Conservation (phyloP, 2,888 invertebrate species). For the Seira ritae region DNA sequence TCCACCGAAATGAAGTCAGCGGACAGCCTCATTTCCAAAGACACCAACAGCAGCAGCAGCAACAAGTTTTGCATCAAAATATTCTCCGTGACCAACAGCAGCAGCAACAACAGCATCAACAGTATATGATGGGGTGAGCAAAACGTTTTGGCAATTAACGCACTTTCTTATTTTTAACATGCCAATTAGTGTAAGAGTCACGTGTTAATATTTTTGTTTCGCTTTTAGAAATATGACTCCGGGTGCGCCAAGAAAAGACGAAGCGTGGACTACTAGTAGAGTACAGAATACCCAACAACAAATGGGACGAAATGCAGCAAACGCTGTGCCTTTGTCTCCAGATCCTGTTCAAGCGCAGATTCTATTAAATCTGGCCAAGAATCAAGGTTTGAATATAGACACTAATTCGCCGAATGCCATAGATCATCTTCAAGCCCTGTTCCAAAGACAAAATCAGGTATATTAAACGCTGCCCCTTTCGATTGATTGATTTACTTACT, state of each 20-base stretch:
- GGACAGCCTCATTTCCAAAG: slow-evolving; percentile 72
- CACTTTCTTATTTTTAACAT: too few species aligned
- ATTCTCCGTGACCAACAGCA: slow-evolving; percentile 62
- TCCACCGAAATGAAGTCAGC: slow-evolving; percentile 61
- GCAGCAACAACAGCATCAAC: slow-evolving; percentile 57
- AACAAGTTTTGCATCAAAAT: slow-evolving; percentile 51
- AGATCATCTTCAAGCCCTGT: slow-evolving; percentile 71
- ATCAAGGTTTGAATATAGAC: slow-evolving; percentile 66
- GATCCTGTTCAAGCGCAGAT: slow-evolving; percentile 66
- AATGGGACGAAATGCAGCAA: slow-evolving; percentile 44
- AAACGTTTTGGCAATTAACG: too few species aligned
- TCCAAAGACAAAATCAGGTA: slow-evolving; percentile 70
- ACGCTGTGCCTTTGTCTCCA: slow-evolving; percentile 60
- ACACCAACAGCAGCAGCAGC: slow-evolving; percentile 66
- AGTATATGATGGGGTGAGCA: slow-evolving; percentile 44
- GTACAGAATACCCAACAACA: slow-evolving; percentile 51
- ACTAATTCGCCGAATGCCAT: slow-evolving; percentile 64
- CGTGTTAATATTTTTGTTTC: too few species aligned
- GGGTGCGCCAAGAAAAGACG: slow-evolving; percentile 60
- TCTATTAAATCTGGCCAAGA: slow-evolving; percentile 70
- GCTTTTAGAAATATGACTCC: slow-evolving; percentile 52
- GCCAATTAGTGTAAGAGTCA: too few species aligned
- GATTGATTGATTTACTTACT: too few species aligned
- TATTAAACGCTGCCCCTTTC: too few species aligned
- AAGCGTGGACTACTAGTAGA: slow-evolving; percentile 59